Base-by-base conservation (phyloP, 2,113 vertebrate genomes). In the Heterochromis multidens region DNA sequence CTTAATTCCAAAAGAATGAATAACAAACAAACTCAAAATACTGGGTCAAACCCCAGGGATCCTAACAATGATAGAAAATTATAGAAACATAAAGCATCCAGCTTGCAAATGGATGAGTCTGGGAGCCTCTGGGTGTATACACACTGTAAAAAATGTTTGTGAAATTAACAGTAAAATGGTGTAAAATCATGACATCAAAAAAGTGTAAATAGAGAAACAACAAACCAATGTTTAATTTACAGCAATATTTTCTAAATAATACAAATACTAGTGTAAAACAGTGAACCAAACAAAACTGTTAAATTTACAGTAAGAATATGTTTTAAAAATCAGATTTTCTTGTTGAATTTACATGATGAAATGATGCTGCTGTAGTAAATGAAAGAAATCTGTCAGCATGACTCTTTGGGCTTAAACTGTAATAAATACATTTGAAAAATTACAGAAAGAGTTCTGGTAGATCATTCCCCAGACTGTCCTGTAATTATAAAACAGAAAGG, bases 361-460 rank as follows among this genome's bases (percentile, higher is more conserved):
- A 16, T 0, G 25, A 31, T 16, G 4, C 27, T 60, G 58, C 0
- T 5, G 4, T 60, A 60, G 58, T 9, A 60, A 60, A 60, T 60
- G 17, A 60, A 29, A 4, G 0, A 9, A 60, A 60, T 19, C 7
- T 0, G 29, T 60, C 4, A 1, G 0, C 58, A 60, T 60, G 29
- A 37, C 14, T 60, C 58, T 60, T 60, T 27, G 29, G n/a, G n/a
- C n/a, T n/a, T n/a, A n/a, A n/a, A 60, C 0, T 60, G 27, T 60
- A 60, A 29, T 60, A 29, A 29, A 60, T 60, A 29, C 17, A 60
- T 60, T 7, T 60, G 14, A 31, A 60, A 60, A 60, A 60, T 60
- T 4, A 60, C 7, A 37, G 17, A 60, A 17, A 0, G 3, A 5
- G 58, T 60, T 17, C 17, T 60, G 1, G 0, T 16, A 0, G 1